phyloP scores from a whole-genome alignment of 2,113 vertebrate species.

The Noturus placidus region DNA sequence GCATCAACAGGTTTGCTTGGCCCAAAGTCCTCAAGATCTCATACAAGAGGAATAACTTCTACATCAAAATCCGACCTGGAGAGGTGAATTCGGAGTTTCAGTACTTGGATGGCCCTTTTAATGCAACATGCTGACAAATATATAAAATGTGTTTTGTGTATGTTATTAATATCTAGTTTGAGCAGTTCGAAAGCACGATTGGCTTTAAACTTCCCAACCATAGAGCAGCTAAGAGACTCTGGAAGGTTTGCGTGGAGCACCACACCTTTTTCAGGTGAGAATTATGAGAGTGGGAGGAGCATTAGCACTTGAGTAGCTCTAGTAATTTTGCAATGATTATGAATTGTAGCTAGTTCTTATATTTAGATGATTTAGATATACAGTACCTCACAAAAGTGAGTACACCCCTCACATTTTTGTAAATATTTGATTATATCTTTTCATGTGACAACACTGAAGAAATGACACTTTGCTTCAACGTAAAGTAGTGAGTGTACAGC shows the following conservation, averaged over 20 bases:
- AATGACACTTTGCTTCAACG: too few relatives aligned
- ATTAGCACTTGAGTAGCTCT: not conserved
- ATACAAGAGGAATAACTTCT: slow-evolving; percentile 98
- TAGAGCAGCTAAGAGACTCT: slow-evolving; percentile 91
- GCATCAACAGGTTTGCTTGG: slow-evolving; percentile 98
- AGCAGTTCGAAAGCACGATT: slow-evolving; percentile 98
- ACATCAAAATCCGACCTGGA: slow-evolving; percentile 95
- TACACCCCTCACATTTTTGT: too few relatives aligned
- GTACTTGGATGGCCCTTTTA: not conserved
- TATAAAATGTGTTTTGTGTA: slow-evolving; percentile 14
- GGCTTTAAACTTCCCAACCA: slow-evolving; percentile 97
- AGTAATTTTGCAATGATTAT: not conserved
- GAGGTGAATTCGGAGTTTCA: slow-evolving; percentile 76
- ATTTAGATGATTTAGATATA: not conserved
- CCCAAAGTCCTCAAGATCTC: slow-evolving; percentile 98
- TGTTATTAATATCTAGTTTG: slow-evolving; percentile 79
- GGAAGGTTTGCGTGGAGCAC: slow-evolving; percentile 98
- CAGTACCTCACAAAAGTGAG: too few relatives aligned
- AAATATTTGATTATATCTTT: too few relatives aligned
- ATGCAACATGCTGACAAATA: not conserved
- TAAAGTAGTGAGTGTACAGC: too few relatives aligned
- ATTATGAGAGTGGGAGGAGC: not conserved
- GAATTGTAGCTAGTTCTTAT: not conserved
- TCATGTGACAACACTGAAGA: too few relatives aligned
- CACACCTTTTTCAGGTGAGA: slow-evolving; percentile 97